These are phyloP conservation scores for Nycteola revayana DNA, from an alignment of 2,888 invertebrate genomes.

Conservation along the genomic window DNA sequence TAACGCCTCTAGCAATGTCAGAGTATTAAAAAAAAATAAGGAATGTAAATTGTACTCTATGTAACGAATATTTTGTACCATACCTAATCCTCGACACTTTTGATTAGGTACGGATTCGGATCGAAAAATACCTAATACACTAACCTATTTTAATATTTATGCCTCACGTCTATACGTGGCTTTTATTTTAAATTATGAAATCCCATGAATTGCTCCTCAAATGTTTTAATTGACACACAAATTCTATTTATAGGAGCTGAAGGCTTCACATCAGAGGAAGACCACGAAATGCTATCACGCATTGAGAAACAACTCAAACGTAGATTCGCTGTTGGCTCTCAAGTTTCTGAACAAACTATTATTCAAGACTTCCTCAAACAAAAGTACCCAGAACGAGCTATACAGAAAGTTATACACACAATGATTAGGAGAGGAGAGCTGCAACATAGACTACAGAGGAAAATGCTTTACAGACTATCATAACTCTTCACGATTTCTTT, in stretches of 20 bases:
- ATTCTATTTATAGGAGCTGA: slow-evolving; percentile 97
- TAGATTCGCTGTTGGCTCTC: slow-evolving; percentile 97
- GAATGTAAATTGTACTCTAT: too few relatives aligned
- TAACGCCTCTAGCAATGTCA: too few relatives aligned
- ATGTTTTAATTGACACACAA: too few relatives aligned
- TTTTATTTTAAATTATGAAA: too few relatives aligned
- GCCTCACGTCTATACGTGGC: too few relatives aligned
- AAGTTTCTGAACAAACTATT: slow-evolving; percentile 96
- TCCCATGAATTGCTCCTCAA: too few relatives aligned
- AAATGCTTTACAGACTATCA: slow-evolving; percentile 96
- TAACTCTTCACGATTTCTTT: slow-evolving; percentile 58
- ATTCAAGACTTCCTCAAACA: slow-evolving; percentile 92
- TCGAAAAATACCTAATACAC: too few relatives aligned
- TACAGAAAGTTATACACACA: slow-evolving; percentile 94
- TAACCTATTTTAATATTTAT: too few relatives aligned
- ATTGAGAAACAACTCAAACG: slow-evolving; percentile 97
- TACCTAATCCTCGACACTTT: too few relatives aligned
- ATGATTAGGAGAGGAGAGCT: slow-evolving; percentile 98
- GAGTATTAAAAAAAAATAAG: too few relatives aligned
- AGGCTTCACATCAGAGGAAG: slow-evolving; percentile 97
- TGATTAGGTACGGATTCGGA: too few relatives aligned
- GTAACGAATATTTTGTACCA: too few relatives aligned
- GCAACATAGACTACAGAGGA: slow-evolving; percentile 97
- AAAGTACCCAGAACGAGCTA: slow-evolving; percentile 92
- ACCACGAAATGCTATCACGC: slow-evolving; percentile 93